Base-by-base conservation (phyloP, 2,797 vertebrate species). In the Melanotaenia parkinsoni region DNA sequence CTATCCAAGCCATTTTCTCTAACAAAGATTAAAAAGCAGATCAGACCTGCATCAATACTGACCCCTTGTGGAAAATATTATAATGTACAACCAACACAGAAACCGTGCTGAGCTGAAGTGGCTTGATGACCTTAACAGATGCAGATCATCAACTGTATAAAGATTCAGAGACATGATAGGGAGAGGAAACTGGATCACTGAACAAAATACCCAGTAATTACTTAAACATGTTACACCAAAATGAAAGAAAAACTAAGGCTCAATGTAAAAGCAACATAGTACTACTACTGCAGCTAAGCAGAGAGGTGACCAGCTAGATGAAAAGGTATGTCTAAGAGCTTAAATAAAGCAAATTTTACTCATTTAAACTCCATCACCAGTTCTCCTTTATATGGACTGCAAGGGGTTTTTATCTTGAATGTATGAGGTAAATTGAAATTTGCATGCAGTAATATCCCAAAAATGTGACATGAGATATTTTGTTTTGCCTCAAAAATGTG, bases 31-130 rank as follows among this genome's bases (percentile, higher is more conserved):
- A 40, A 13, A 22, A 53, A 0, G 53, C 35, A 50, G 50, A 65
- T 51, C 28, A 85, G 81, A 65, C 56, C 32, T 89, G 70, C 28
- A 60, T 58, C 72, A 81, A 81, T 61, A 86, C 90, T 91, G 93
- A 72, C 91, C 88, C 86, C 91, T 80, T 57, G 77, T 93, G 93
- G 91, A 77, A 8, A 47, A 64, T 18, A 50, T 0, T 8, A 24
- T 13, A 5, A 58, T 10, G 50, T 89, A 58, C 89, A 87, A 43
- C 68, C 62, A 3, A 53, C 24, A 26, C 16, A n/a, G 1, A 12
- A 3, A 53, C 35, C 30, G 6, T 26, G 26, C 3, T 60, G 30
- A 33, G 10, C 43, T 58, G 63, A 8, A 11, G 18, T 40, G 51
- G 30, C 26, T 37, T 0, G 24, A 77, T 32, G 43, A 14, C 30